Evolutionary conservation across 2,888 invertebrate species (phyloP).

Genomic region (Apotomis capreana): DNA sequence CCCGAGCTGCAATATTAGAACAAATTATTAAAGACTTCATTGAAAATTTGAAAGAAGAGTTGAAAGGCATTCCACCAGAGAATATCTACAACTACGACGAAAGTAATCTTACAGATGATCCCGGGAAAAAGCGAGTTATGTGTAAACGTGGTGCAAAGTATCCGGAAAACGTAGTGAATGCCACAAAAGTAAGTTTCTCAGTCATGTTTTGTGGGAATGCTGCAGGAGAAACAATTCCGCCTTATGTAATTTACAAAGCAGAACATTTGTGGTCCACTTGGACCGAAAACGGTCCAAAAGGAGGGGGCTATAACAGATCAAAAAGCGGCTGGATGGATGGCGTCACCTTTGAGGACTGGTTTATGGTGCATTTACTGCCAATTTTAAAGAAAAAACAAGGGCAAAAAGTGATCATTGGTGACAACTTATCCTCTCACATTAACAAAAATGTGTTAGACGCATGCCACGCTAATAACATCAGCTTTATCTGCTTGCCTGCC

Average conservation of each 20-base stretch:
- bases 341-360: constrained; percentile 1
- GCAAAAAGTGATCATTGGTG: not conserved
- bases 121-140: constrained; percentile 43
- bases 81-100: constrained; percentile 3
- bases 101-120: constrained; percentile 35
- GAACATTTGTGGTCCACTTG: not conserved
- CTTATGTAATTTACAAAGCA: not conserved
- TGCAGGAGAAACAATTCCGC: not conserved
- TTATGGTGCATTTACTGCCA: not conserved
- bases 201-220: not conserved
- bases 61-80: constrained; percentile 22
- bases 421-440: too few species aligned
- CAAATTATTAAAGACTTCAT: constrained; percentile 25
- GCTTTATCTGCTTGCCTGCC: constrained; percentile 1
- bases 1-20: constrained; percentile 10
- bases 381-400: not conserved
- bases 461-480: not conserved
- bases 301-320: not conserved
- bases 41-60: constrained; percentile 28
- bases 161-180: constrained; percentile 36
- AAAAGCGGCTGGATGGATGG: constrained; percentile 1
- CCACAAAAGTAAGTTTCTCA: constrained; percentile 18
- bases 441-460: not conserved
- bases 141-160: constrained; percentile 41
- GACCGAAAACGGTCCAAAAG: not conserved